Base-by-base conservation (phyloP, 2,797 vertebrate genomes). In the Psittacula echo region DNA sequence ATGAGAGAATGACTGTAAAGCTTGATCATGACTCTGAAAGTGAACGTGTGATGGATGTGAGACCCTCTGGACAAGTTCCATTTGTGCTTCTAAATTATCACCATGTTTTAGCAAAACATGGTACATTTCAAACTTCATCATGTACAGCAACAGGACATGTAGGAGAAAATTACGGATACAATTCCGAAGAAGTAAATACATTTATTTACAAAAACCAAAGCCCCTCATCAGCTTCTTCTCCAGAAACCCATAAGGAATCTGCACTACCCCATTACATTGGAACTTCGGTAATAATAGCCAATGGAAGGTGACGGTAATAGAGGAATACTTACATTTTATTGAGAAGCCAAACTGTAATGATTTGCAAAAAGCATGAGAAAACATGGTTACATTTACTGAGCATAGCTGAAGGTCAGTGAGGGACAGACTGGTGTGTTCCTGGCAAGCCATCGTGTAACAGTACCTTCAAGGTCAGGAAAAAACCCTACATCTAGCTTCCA, bases 281-380 rank as follows among this genome's bases (percentile, higher is more conserved):
- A 92, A 99, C 99, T n/a, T 99, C 99, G 2, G 99, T 99, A 62
- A 99, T 99, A 78, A 99, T 99, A 39, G 97, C 98, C 85, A 99
- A 99, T 9, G 98, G 99, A 92, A 99, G 99, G 98, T 99, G 98
- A 99, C 98, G 42, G 61, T 20, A 73, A 71, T 53, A 15, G 44
- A 10, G 32, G 54, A 13, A 27, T 62, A 66, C 30, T 51, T 58
- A 44, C 13, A 45, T n/a, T 66, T 29, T 8, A 44, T 48, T 29
- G 41, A 95, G 91, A 85, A 94, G 70, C 51, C 87, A 85, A 94
- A 94, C 79, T 64, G 75, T 47, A 79, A 94, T 9, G 58, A 81
- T 96, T 95, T 87, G 89, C 68, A 90, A 85, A 84, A 75, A 71
- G 93, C 88, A 72, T 79, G 95, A 95, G 91, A 79, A 93, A 94